phyloP scores from a whole-genome alignment of 2,113 vertebrate species.

The Oreochromis niloticus region DNA sequence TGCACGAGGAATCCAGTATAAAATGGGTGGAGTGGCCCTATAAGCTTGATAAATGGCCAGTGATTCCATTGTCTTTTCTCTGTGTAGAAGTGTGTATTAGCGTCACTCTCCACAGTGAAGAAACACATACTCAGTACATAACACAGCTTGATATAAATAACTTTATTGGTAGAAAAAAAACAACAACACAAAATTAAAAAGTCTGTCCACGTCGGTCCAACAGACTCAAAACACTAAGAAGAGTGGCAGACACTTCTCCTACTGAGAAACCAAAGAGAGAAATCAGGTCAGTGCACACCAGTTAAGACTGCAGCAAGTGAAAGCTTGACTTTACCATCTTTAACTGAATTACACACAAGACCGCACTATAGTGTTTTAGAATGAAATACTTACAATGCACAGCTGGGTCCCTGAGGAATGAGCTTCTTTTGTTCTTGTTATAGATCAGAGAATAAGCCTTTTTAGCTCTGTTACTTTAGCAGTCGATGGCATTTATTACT shows the following conservation, averaged over 20 bases:
- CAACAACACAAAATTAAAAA: neutral
- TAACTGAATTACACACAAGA: neutral
- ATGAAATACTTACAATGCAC: neutral
- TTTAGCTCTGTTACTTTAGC: neutral
- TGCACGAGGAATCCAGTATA: neutral
- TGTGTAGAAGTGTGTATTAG: neutral
- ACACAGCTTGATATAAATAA: slow-evolving; percentile 43
- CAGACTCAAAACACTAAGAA: slow-evolving; percentile 26
- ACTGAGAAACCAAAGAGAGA: slow-evolving; percentile 52
- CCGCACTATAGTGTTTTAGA: neutral
- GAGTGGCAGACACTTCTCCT: slow-evolving; percentile 35
- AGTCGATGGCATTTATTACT: neutral
- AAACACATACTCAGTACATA: slow-evolving; percentile 47
- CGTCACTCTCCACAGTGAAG: neutral
- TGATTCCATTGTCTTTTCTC: neutral
- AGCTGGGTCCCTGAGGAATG: neutral
- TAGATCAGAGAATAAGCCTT: neutral
- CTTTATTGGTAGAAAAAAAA: slow-evolving; percentile 47
- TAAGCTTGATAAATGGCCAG: neutral
- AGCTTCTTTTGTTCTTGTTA: neutral
- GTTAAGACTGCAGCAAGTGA: slow-evolving; percentile 4
- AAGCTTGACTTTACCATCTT: neutral
- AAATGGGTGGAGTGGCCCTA: neutral
- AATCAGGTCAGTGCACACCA: slow-evolving; percentile 23
- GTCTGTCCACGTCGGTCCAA: neutral